These are phyloP conservation scores for Colossoma macropomum DNA, from an alignment of 2,113 vertebrate species.

Conservation along the genomic window DNA sequence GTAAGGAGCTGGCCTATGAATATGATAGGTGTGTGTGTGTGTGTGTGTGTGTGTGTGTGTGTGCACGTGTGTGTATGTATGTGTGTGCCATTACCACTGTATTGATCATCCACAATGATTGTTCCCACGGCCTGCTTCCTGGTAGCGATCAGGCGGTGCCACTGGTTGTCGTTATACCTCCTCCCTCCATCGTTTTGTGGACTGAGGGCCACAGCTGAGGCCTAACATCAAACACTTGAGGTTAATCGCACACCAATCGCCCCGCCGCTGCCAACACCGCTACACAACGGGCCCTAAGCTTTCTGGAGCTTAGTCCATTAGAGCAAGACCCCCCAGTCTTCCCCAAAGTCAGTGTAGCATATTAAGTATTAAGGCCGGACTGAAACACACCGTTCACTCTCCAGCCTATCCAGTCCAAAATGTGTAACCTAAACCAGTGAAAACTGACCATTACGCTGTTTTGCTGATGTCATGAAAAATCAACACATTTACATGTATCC, in stretches of 20 bases:
- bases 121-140: slow-evolving; percentile 84
- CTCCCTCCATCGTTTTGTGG: slow-evolving; percentile 81
- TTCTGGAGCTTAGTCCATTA: neutral
- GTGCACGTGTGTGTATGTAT: slow-evolving; percentile 4
- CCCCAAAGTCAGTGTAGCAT: neutral
- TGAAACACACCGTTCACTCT: too few species aligned
- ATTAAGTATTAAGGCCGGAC: neutral
- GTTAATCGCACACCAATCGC: slow-evolving; percentile 33
- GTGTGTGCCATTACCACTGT: slow-evolving; percentile 79
- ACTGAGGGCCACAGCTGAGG: slow-evolving; percentile 84
- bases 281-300: neutral
- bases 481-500: too few species aligned
- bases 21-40: slow-evolving; percentile 14
- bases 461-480: too few species aligned
- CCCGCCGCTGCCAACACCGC: neutral
- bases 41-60: neutral
- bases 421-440: too few species aligned
- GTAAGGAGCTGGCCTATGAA: slow-evolving; percentile 32
- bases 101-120: slow-evolving; percentile 86
- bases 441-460: too few species aligned
- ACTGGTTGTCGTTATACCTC: slow-evolving; percentile 85
- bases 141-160: slow-evolving; percentile 85
- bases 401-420: too few species aligned
- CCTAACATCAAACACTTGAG: slow-evolving; percentile 72
- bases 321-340: neutral